A percentile compares a stretch with the other conserved stretches of the same genome.
Evolutionary conservation across 2,888 invertebrate species (phyloP).

Genomic region (Empis livida): DNA sequence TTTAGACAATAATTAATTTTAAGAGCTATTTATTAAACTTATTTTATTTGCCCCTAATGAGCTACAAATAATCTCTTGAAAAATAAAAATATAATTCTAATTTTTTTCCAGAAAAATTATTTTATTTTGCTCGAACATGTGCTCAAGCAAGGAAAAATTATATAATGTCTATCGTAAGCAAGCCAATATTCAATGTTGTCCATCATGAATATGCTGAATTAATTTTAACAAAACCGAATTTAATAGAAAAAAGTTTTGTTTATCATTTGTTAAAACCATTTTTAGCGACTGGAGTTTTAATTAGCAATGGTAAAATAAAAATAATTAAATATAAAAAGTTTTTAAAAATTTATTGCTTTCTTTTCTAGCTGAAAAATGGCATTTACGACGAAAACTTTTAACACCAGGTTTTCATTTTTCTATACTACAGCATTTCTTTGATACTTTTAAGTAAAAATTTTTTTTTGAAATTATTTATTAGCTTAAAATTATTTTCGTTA

Average conservation of each 20-base stretch:
- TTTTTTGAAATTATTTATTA: no score
- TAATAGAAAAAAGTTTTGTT: constrained; percentile 39
- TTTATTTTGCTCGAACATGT: constrained; percentile 15
- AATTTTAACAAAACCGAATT: constrained; percentile 38
- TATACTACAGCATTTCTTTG: constrained; percentile 38
- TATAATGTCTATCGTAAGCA: constrained; percentile 18
- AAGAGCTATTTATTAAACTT: no score
- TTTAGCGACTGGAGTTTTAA: constrained; percentile 39
- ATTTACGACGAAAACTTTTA: constrained; percentile 44
- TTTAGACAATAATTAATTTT: no score
- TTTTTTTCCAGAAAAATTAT: constrained; percentile 23
- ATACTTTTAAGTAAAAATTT: constrained; percentile 24
- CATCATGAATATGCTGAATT: constrained; percentile 41
- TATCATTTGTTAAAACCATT: constrained; percentile 39
- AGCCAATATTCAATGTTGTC: constrained; percentile 29
- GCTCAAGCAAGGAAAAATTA: constrained; percentile 19
- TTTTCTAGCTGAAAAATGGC: constrained; percentile 41
- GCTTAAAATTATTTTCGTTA: neutral
- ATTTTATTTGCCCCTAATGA: no score
- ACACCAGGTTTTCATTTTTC: constrained; percentile 54
- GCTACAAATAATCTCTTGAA: no score
- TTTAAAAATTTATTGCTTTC: neutral
- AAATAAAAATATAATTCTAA: no score
- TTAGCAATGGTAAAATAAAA: constrained; percentile 36
- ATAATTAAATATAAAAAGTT: no score